Conservation (phyloP, 2,888 invertebrate genomes). For the Limnephilus auricula region DNA sequence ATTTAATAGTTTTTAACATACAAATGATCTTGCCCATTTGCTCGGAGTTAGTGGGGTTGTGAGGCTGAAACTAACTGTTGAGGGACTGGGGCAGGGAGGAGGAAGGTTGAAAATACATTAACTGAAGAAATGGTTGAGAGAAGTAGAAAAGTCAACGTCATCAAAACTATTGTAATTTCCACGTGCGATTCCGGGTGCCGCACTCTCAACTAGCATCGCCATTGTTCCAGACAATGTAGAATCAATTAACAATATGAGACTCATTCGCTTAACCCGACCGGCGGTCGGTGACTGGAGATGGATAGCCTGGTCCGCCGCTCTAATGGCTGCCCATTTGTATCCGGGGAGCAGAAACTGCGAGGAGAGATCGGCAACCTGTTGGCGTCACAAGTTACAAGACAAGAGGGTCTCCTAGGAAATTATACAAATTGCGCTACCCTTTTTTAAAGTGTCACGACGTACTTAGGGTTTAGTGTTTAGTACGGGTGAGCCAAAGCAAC, state of each 20-base stretch:
- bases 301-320: conserved; percentile 10
- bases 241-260: neutral
- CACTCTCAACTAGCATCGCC: neutral
- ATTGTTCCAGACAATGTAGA: neutral
- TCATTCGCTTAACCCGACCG: neutral
- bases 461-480: neutral
- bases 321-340: conserved; percentile 16
- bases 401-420: neutral
- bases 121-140: neutral
- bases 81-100: too few relatives aligned
- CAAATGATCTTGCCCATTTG: too few relatives aligned
- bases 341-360: neutral
- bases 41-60: too few relatives aligned
- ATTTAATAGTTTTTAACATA: too few relatives aligned
- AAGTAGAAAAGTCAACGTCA: neutral
- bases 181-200: neutral
- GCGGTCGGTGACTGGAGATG: conserved; percentile 14
- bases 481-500: neutral
- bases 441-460: neutral
- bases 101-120: too few relatives aligned
- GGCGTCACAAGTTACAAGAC: neutral
- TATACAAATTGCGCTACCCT: neutral
- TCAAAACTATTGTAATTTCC: neutral
- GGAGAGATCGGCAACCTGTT: neutral
- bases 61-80: too few relatives aligned